Percentiles rank a stretch among this genome's conserved stretches.
phyloP scores from a whole-genome alignment of 2,113 vertebrate genomes.

The Rhinichthys klamathensis region DNA sequence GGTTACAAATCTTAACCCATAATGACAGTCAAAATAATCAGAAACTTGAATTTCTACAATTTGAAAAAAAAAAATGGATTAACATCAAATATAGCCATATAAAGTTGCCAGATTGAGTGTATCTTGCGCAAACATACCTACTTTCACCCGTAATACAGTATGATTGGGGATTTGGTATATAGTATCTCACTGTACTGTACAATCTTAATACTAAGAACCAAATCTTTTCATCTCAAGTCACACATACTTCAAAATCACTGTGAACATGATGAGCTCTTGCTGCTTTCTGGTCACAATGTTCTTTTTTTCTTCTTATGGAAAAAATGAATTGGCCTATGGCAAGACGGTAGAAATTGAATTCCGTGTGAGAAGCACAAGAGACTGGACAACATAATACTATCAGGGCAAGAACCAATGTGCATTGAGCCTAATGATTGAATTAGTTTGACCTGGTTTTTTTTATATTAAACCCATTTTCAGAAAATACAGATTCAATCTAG shows the following conservation, averaged over 20 bases:
- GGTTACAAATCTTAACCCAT: constrained; percentile 43
- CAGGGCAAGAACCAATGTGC: constrained; percentile 46
- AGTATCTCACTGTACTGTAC: not conserved
- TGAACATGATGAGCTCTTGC: constrained; percentile 17
- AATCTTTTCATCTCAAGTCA: constrained; percentile 3
- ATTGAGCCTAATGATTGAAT: constrained; percentile 60
- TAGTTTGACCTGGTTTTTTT: constrained; percentile 49
- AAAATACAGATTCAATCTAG: constrained; percentile 48
- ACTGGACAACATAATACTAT: constrained; percentile 56
- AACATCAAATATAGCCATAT: constrained; percentile 5
- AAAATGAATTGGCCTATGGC: constrained; percentile 56
- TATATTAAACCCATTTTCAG: constrained; percentile 50
- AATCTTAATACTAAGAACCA: too few species aligned
- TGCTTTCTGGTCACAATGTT: constrained; percentile 2
- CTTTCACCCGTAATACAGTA: not conserved
- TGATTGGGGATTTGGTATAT: not conserved
- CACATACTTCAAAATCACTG: constrained; percentile 26
- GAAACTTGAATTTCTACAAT: constrained; percentile 12
- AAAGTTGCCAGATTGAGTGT: not conserved
- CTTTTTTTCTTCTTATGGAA: constrained; percentile 28
- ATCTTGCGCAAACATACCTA: not conserved
- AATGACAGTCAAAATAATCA: constrained; percentile 44
- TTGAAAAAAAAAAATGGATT: too few species aligned
- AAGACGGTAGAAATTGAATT: constrained; percentile 56
- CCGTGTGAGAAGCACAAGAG: constrained; percentile 48